phyloP scores from a whole-genome alignment of 2,113 vertebrate genomes.

The Ophiodon elongatus region DNA sequence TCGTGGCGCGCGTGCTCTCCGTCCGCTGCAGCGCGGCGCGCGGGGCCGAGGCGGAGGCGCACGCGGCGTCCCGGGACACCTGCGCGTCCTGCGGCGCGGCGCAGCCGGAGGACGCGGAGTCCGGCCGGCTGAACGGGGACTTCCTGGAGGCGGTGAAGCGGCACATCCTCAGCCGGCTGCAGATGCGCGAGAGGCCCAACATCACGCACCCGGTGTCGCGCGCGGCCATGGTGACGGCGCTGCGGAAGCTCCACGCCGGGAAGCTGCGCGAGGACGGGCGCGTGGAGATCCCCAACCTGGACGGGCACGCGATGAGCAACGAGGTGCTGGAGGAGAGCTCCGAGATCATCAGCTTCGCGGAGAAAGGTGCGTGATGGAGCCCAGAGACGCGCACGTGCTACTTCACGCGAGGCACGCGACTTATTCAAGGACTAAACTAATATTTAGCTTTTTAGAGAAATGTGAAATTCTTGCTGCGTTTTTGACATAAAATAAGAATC shows the following conservation, averaged over 20 bases:
- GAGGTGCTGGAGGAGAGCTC: slow-evolving; percentile 92
- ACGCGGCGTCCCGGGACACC: slow-evolving; percentile 82
- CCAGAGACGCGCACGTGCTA: too few species aligned
- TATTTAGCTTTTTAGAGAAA: too few species aligned
- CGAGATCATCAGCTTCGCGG: slow-evolving; percentile 99
- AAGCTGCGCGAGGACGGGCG: slow-evolving; percentile 94
- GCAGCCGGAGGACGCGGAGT: slow-evolving; percentile 83
- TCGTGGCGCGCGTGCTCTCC: slow-evolving; percentile 77
- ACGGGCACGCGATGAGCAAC: slow-evolving; percentile 87
- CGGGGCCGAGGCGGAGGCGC: slow-evolving; percentile 81
- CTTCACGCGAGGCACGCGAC: too few species aligned
- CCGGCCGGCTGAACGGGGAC: slow-evolving; percentile 89
- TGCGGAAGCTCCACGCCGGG: slow-evolving; percentile 96
- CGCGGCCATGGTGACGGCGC: slow-evolving; percentile 96
- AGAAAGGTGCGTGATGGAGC: slow-evolving; percentile 91
- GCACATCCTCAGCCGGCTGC: slow-evolving; percentile 96
- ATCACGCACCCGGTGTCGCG: slow-evolving; percentile 96
- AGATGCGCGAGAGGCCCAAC: slow-evolving; percentile 96
- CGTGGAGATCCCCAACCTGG: slow-evolving; percentile 95
- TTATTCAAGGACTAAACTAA: too few species aligned
- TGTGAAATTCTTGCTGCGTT: too few species aligned
- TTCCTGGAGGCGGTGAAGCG: slow-evolving; percentile 96
- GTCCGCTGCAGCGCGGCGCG: slow-evolving; percentile 82
- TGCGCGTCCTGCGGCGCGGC: slow-evolving; percentile 93
- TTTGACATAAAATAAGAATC: too few species aligned